Evolutionary conservation across 2,797 vertebrate species (phyloP).

Genomic region (Chrysocyon brachyurus): DNA sequence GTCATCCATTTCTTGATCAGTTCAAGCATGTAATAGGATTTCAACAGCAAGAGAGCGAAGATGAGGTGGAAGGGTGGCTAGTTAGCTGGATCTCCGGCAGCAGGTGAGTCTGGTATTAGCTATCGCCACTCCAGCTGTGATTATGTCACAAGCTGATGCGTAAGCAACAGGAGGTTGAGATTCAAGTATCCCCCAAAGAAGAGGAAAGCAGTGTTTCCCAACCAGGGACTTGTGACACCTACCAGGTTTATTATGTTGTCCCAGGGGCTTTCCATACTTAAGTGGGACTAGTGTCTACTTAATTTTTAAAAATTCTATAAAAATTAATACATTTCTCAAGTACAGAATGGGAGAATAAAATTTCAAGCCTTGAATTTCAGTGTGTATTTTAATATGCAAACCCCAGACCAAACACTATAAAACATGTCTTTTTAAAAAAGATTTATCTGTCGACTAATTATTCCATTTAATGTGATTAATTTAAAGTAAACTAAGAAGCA

Average conservation of each 20-base stretch:
- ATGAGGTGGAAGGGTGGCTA: neutral
- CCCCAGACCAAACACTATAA: neutral
- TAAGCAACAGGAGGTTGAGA: neutral
- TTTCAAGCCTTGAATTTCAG: neutral
- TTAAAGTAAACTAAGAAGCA: slow-evolving; percentile 51
- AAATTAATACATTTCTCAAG: neutral
- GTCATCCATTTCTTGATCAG: neutral
- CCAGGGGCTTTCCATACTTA: neutral
- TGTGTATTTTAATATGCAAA: slow-evolving; percentile 37
- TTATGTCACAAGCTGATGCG: neutral
- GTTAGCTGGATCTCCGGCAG: neutral
- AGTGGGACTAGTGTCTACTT: neutral
- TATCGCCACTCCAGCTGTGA: neutral
- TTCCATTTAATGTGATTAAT: slow-evolving; percentile 39
- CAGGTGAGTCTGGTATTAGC: neutral
- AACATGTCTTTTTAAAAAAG: neutral
- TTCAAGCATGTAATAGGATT: slow-evolving; percentile 2
- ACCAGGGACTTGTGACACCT: neutral
- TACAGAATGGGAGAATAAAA: neutral
- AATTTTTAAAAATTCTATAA: neutral
- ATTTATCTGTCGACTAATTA: slow-evolving; percentile 50
- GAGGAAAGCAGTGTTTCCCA: neutral
- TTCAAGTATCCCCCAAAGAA: neutral
- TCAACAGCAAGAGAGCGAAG: neutral
- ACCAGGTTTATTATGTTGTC: neutral